These are phyloP conservation scores for Philhelius pedissequus DNA, from an alignment of 2,888 invertebrate genomes.

Conservation along the genomic window DNA sequence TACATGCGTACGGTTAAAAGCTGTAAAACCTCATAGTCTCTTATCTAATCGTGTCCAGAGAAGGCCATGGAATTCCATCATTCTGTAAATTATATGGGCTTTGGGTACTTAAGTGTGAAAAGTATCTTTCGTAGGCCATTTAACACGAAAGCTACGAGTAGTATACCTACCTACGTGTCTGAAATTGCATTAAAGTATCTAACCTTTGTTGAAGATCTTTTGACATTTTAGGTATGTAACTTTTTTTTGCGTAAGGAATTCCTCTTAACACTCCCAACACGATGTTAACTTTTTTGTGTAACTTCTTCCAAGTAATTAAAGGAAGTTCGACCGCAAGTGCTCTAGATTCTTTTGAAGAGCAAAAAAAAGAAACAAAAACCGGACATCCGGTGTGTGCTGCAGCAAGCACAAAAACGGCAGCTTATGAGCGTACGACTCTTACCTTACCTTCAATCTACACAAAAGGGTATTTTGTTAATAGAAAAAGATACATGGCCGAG, in stretches of 20 bases:
- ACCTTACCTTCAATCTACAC: background rate
- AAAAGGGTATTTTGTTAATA: background rate
- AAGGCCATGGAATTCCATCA: conserved; percentile 48
- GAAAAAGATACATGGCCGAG: background rate
- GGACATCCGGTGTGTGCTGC: conserved; percentile 60
- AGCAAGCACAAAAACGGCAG: conserved; percentile 17
- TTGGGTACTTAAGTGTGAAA: conserved; percentile 4
- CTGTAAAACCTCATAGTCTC: background rate
- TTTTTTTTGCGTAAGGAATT: conserved; percentile 29
- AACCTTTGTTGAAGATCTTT: conserved; percentile 31
- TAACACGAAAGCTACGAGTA: conserved; percentile 40
- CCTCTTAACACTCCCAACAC: conserved; percentile 20
- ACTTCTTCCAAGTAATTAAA: conserved; percentile 3
- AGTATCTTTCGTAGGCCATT: conserved; percentile 8
- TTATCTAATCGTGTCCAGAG: background rate
- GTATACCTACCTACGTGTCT: conserved; percentile 36
- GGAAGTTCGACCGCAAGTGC: conserved; percentile 58
- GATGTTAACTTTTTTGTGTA: background rate
- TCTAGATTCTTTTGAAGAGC: conserved; percentile 50
- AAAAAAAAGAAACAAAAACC: conserved; percentile 41
- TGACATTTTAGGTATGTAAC: conserved; percentile 57
- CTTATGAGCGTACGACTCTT: conserved; percentile 8
- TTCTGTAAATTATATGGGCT: background rate
- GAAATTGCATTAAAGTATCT: conserved; percentile 18
- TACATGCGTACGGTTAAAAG: background rate